phyloP scores from a whole-genome alignment of 2,888 invertebrate genomes.

The Melanostoma scalare region DNA sequence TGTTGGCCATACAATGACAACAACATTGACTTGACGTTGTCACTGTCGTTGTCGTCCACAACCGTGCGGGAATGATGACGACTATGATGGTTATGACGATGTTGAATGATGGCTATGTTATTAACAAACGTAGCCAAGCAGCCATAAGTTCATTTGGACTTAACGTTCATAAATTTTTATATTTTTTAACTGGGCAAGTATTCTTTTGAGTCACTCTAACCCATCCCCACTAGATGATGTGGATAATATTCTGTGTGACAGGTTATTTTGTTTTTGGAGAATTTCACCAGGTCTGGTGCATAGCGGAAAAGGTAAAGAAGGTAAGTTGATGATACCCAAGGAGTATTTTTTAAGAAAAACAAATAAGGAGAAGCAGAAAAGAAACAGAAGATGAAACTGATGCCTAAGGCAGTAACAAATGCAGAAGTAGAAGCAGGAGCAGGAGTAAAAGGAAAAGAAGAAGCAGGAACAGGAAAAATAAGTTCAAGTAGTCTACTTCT shows the following conservation, averaged over 20 bases:
- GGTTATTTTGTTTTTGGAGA: constrained; percentile 20
- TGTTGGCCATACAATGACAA: constrained; percentile 19
- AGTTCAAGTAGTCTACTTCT: neutral
- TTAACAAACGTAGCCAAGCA: constrained; percentile 27
- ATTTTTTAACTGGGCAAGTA: constrained; percentile 19
- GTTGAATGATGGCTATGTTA: constrained; percentile 71
- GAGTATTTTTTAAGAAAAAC: neutral
- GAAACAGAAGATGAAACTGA: neutral
- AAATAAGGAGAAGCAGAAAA: neutral
- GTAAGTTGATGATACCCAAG: too few species aligned
- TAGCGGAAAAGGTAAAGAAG: too few species aligned
- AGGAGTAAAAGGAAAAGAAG: neutral
- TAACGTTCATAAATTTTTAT: constrained; percentile 61
- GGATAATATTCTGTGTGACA: constrained; percentile 60
- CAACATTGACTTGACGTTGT: constrained; percentile 12
- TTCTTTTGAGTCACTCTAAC: constrained; percentile 11
- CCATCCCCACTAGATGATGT: constrained; percentile 20
- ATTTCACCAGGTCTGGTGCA: neutral
- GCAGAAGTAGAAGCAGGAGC: neutral
- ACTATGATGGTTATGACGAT: constrained; percentile 67
- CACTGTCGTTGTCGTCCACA: neutral
- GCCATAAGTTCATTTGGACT: constrained; percentile 64
- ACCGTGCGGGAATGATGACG: constrained; percentile 17
- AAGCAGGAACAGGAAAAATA: neutral
- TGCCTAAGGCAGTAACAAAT: neutral